phyloP scores from a whole-genome alignment of 2,888 invertebrate species.

The Pollenia griseotomentosa region DNA sequence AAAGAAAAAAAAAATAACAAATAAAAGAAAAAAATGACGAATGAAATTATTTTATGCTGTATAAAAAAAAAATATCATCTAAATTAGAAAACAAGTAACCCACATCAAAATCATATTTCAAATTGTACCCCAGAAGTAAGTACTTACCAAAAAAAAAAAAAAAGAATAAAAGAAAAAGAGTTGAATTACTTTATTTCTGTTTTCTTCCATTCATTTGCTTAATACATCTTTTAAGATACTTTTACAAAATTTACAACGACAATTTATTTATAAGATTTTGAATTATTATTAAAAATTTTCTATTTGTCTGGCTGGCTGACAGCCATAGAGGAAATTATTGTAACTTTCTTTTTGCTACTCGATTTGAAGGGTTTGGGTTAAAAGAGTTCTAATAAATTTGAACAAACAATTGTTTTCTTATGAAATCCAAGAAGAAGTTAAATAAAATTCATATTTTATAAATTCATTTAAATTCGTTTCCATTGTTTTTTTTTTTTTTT shows the following conservation, averaged over 20 bases:
- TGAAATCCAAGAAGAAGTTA: neutral
- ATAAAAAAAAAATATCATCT: slow-evolving; percentile 58
- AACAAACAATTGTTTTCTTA: slow-evolving; percentile 39
- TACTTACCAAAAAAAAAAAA: slow-evolving; percentile 52
- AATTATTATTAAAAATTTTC: slow-evolving; percentile 43
- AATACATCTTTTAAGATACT: slow-evolving; percentile 12
- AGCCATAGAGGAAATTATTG: slow-evolving; percentile 9
- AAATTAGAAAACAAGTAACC: slow-evolving; percentile 47
- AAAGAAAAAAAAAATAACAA: slow-evolving; percentile 36
- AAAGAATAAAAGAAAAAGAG: slow-evolving; percentile 39
- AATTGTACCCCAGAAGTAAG: slow-evolving; percentile 32
- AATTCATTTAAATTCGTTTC: slow-evolving; percentile 44
- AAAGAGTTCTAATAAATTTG: slow-evolving; percentile 49
- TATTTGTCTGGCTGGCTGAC: slow-evolving; percentile 33
- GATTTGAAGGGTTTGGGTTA: neutral
- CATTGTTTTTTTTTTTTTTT: neutral
- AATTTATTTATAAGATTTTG: slow-evolving; percentile 44
- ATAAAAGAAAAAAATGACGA: slow-evolving; percentile 64
- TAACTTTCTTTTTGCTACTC: slow-evolving; percentile 45
- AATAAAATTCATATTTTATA: slow-evolving; percentile 23
- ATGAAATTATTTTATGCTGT: slow-evolving; percentile 60
- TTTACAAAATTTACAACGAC: slow-evolving; percentile 34
- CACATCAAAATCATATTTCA: slow-evolving; percentile 57
- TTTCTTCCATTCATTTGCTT: slow-evolving; percentile 14
- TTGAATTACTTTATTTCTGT: slow-evolving; percentile 38